Percentiles rank a stretch among this genome's conserved stretches.
phyloP scores from a whole-genome alignment of 2,888 invertebrate genomes.

The Calephelis perditalis region DNA sequence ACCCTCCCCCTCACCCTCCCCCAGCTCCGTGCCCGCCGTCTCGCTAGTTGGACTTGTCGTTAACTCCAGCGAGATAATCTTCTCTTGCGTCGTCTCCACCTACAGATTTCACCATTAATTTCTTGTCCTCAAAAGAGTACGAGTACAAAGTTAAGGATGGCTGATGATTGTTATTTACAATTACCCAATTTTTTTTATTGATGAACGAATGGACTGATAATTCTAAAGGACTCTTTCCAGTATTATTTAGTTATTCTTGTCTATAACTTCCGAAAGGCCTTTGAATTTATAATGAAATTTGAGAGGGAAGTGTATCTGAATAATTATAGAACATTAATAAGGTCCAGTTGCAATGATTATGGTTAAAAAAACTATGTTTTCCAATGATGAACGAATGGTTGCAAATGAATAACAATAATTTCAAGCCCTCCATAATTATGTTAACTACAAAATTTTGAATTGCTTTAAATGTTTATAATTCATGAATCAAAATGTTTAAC shows the following conservation, averaged over 20 bases:
- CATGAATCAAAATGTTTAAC: no score
- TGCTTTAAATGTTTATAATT: no score
- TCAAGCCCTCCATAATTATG: not conserved
- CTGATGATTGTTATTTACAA: slow-evolving; percentile 9
- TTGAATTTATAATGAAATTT: no score
- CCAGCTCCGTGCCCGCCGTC: slow-evolving; percentile 60
- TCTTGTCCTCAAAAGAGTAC: not conserved
- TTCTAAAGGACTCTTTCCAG: no score
- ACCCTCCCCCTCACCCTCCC: slow-evolving; percentile 54
- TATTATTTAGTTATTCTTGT: no score
- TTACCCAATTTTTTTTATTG: not conserved
- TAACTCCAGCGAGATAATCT: slow-evolving; percentile 92
- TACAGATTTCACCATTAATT: slow-evolving; percentile 39
- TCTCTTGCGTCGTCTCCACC: slow-evolving; percentile 95
- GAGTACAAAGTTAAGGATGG: not conserved
- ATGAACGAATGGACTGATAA: not conserved
- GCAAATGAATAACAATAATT: not conserved
- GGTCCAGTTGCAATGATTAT: no score
- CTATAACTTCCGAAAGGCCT: no score
- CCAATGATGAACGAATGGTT: not conserved
- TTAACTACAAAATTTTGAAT: no score
- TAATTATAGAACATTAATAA: no score
- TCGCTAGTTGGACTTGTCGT: slow-evolving; percentile 82
- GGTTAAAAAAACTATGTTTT: no score
- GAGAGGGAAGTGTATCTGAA: no score